A percentile compares a stretch with the other conserved stretches of the same genome.
phyloP scores from a whole-genome alignment of 2,888 invertebrate species.

The Chalcosyrphus nemorum region DNA sequence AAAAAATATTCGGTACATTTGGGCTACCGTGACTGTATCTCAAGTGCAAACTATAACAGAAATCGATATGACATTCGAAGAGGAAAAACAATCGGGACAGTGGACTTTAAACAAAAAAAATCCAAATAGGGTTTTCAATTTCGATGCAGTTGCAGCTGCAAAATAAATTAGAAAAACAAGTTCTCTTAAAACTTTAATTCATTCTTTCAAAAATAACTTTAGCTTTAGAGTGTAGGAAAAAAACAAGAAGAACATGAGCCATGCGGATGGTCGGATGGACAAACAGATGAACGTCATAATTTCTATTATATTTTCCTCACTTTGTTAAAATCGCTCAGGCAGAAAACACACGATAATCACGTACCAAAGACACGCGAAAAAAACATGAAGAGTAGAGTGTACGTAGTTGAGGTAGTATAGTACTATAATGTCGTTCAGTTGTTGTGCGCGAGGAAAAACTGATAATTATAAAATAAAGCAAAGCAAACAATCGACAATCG shows the following conservation, averaged over 20 bases:
- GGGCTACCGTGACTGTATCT: slow-evolving; percentile 20
- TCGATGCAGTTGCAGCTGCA: slow-evolving; percentile 38
- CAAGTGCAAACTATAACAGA: slow-evolving; percentile 57
- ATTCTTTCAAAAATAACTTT: slow-evolving; percentile 24
- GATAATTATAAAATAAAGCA: slow-evolving; percentile 47
- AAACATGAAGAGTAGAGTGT: slow-evolving; percentile 15
- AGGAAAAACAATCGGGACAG: background rate
- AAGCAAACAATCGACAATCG: slow-evolving; percentile 48
- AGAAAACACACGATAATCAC: slow-evolving; percentile 71
- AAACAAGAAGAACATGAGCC: slow-evolving; percentile 6
- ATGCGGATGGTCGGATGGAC: slow-evolving; percentile 22
- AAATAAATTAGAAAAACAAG: slow-evolving; percentile 20
- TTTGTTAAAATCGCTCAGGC: slow-evolving; percentile 58
- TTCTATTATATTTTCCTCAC: slow-evolving; percentile 39
- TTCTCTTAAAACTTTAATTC: background rate
- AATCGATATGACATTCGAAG: slow-evolving; percentile 61
- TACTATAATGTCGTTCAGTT: slow-evolving; percentile 5
- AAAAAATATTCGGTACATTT: too few species aligned
- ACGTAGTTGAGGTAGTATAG: background rate
- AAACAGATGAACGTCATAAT: slow-evolving; percentile 46
- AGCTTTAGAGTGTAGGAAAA: background rate
- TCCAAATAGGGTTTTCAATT: slow-evolving; percentile 54
- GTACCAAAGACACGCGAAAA: slow-evolving; percentile 64
- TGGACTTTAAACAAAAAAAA: background rate
- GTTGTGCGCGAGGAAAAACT: slow-evolving; percentile 26